Percentiles rank a stretch among this genome's conserved stretches.
Conservation (phyloP, 2,113 vertebrate genomes). For the Pica pica region DNA sequence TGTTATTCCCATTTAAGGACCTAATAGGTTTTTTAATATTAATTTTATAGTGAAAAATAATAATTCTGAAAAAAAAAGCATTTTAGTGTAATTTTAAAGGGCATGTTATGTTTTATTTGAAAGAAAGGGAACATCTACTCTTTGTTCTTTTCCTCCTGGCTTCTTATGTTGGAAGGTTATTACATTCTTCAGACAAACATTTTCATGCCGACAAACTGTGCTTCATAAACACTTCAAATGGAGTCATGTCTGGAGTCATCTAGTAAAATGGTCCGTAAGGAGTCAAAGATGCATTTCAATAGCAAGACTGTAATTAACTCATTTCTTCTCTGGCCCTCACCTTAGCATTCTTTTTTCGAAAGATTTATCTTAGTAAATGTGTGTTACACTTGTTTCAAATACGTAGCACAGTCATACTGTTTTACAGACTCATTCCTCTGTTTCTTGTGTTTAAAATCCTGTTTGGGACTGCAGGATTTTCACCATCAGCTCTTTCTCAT, state of each 20-base stretch:
- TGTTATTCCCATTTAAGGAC: neutral
- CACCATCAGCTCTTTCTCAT: neutral
- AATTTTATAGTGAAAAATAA: neutral
- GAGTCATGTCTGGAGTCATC: neutral
- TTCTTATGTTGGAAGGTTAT: neutral
- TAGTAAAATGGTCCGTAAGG: neutral
- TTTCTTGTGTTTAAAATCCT: neutral
- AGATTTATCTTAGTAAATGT: neutral
- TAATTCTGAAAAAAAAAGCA: neutral
- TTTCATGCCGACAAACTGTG: neutral
- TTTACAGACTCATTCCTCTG: neutral
- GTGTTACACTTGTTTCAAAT: neutral
- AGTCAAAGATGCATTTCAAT: neutral
- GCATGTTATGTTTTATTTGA: neutral
- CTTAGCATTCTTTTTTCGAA: neutral
- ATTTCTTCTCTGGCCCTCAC: neutral
- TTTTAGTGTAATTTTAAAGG: neutral
- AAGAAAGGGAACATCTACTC: neutral
- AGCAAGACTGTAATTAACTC: neutral
- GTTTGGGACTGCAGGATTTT: neutral
- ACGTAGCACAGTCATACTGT: neutral
- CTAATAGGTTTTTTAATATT: neutral
- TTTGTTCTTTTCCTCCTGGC: neutral
- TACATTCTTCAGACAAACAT: neutral
- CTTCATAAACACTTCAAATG: constrained; percentile 1